Evolutionary conservation across 64 coral and sea anemone species (phyloP).

Genomic region (Pocillopora verrucosa): DNA sequence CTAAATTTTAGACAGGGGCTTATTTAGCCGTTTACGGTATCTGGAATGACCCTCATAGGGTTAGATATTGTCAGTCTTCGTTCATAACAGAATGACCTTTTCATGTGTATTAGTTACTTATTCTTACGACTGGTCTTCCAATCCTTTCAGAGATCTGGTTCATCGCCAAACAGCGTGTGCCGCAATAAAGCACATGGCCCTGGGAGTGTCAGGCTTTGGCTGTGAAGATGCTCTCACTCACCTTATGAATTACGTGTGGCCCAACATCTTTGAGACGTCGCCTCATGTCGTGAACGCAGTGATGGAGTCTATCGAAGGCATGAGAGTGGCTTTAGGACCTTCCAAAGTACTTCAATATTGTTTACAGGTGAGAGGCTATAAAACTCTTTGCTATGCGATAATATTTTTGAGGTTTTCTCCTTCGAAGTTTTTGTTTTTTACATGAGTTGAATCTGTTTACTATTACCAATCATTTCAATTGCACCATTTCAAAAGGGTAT

Average conservation of each 20-base stretch:
- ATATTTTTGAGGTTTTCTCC: no score
- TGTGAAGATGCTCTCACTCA: slow-evolving; percentile 98
- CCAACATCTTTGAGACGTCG: slow-evolving; percentile 98
- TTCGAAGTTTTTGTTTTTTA: no score
- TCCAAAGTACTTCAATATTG: slow-evolving; percentile 88
- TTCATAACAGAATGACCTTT: neutral
- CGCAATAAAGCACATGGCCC: slow-evolving; percentile 97
- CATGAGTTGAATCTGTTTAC: no score
- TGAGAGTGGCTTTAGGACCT: slow-evolving; percentile 89
- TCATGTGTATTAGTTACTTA: neutral
- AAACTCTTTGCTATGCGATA: neutral
- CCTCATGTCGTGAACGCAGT: slow-evolving; percentile 98
- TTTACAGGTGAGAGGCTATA: slow-evolving; percentile 69
- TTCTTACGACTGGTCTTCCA: no score
- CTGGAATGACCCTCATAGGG: no score
- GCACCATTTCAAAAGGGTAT: no score
- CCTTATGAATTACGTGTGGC: slow-evolving; percentile 96
- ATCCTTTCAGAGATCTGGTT: slow-evolving; percentile 76
- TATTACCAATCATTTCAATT: no score
- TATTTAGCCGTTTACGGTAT: no score
- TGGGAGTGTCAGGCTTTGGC: slow-evolving; percentile 96
- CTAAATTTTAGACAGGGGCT: no score
- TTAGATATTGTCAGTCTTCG: no score
- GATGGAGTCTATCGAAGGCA: slow-evolving; percentile 91
- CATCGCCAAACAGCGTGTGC: slow-evolving; percentile 96